Conservation (phyloP, 2,888 invertebrate species). For the Elmis aenea region DNA sequence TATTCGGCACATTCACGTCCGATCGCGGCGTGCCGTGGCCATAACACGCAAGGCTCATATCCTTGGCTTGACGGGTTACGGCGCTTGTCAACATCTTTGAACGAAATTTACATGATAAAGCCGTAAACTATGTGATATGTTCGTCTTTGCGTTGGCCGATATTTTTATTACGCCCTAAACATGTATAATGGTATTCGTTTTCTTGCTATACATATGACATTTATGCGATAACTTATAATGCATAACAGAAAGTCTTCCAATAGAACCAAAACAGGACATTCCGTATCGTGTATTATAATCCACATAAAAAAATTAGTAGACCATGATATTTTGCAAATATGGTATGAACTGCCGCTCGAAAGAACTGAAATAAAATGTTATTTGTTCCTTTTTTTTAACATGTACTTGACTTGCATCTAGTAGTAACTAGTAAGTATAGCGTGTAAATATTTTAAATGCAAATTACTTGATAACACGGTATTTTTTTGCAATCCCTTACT, state of each 20-base stretch:
- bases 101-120: constrained; percentile 17
- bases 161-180: constrained; percentile 17
- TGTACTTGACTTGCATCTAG: too few species aligned
- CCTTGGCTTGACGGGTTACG: constrained; percentile 9
- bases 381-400: too few species aligned
- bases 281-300: too few species aligned
- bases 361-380: too few species aligned
- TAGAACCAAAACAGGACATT: too few species aligned
- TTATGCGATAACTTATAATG: constrained; percentile 12
- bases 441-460: too few species aligned
- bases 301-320: too few species aligned
- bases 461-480: too few species aligned
- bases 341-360: too few species aligned
- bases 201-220: constrained; percentile 15
- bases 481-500: too few species aligned
- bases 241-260: constrained; percentile 1
- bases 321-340: too few species aligned
- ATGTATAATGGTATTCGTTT: constrained; percentile 11
- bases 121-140: constrained; percentile 15
- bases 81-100: constrained; percentile 19
- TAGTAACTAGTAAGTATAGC: too few species aligned
- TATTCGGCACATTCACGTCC: constrained; percentile 12
- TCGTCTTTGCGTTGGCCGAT: constrained; percentile 13
- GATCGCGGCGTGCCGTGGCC: constrained; percentile 7
- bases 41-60: constrained; percentile 17